Evolutionary conservation across 2,797 vertebrate genomes (phyloP).

Genomic region (Alca torda): DNA sequence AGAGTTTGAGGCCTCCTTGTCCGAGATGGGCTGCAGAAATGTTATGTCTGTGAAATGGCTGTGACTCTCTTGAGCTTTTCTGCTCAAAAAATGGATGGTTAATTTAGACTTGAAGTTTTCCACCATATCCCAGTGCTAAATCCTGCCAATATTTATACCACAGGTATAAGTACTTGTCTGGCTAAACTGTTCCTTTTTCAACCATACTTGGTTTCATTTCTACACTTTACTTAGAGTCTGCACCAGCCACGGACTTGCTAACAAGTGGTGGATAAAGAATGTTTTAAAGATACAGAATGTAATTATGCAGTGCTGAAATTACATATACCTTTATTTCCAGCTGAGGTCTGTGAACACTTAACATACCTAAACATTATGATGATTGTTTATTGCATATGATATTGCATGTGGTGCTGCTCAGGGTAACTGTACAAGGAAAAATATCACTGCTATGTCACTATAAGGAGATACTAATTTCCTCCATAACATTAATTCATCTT

Average conservation of each 20-base stretch:
- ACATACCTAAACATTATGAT: not conserved
- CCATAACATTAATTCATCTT: not conserved
- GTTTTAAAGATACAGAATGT: not conserved
- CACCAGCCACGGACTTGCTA: rapidly evolving
- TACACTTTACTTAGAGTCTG: not conserved
- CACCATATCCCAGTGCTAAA: not conserved
- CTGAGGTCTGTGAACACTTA: not conserved
- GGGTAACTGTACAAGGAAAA: not conserved
- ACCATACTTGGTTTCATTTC: not conserved
- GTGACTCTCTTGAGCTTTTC: not conserved
- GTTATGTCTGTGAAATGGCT: not conserved
- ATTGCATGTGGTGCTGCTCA: not conserved
- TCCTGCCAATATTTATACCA: not conserved
- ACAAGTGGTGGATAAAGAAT: not conserved
- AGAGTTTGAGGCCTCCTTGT: not conserved
- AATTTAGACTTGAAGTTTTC: not conserved
- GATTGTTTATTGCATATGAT: not conserved
- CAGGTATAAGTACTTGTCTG: not conserved
- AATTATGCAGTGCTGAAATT: not conserved
- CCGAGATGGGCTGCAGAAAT: not conserved
- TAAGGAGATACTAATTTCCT: not conserved
- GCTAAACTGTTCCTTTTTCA: not conserved
- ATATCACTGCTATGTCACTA: not conserved
- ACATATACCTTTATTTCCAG: not conserved
- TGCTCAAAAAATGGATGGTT: not conserved